phyloP scores from a whole-genome alignment of 2,888 invertebrate genomes.

The Chalcosyrphus nemorum region DNA sequence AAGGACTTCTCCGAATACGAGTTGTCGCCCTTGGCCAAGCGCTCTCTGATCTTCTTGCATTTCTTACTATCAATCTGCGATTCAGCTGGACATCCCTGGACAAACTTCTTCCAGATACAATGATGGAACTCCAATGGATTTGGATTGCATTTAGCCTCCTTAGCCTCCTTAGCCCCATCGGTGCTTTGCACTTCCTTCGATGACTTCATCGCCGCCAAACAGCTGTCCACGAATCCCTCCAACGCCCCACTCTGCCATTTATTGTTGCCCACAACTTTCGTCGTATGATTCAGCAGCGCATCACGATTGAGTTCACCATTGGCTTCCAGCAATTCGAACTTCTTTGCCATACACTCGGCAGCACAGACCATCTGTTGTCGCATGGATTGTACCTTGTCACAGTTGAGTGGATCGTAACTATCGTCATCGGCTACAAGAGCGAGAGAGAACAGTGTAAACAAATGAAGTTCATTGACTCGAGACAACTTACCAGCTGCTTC shows the following conservation, averaged over 20 bases:
- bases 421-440: conserved; percentile 51
- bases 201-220: conserved; percentile 67
- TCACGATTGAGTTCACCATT: conserved; percentile 74
- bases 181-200: conserved; percentile 18
- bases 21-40: conserved; percentile 69
- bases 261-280: conserved; percentile 60
- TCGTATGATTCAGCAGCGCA: conserved; percentile 56
- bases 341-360: conserved; percentile 74
- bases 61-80: conserved; percentile 72
- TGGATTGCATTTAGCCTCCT: conserved; percentile 65
- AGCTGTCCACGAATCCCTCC: conserved; percentile 74
- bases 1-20: conserved; percentile 69
- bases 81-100: conserved; percentile 75
- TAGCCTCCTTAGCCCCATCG: background rate
- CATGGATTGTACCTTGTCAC: conserved; percentile 73
- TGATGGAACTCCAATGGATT: conserved; percentile 73
- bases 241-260: conserved; percentile 73
- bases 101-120: conserved; percentile 75
- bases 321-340: conserved; percentile 72
- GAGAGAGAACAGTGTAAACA: too few relatives aligned
- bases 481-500: conserved; percentile 68
- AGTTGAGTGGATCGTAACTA: conserved; percentile 75
- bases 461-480: background rate
- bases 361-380: conserved; percentile 74
- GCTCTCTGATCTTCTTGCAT: conserved; percentile 75